Base-by-base conservation (phyloP, 1,140 invertebrate species). In the Homalodisca vitripennis region DNA sequence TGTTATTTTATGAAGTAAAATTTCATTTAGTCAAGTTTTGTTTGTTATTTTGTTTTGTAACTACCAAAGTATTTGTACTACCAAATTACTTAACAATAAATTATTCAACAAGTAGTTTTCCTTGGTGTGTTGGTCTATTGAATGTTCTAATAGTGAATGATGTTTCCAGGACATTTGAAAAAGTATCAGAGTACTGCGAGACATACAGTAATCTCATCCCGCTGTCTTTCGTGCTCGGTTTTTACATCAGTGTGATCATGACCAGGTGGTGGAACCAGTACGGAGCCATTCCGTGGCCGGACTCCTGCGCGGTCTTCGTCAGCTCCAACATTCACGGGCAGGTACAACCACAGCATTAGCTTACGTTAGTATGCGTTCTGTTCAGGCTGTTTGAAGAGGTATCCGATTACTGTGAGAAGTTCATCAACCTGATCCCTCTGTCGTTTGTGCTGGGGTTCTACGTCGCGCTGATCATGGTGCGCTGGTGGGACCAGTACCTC, bases 211-310 rank as follows among this genome's bases (percentile, higher is more conserved):
- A 88, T 73, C 83, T 93, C 30, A 94, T 94, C 75, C 92, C 92
- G 24, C 78, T 95, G 30, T 86, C 87, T 22, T 88, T 88, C 77
- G 86, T 90, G 20, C 81, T 90, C 64, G 80, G 80, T 22, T 82
- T 82, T 79, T 98, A 97, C 80, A 94, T 98, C 14, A 89, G 90
- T 14, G 88, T 97, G 57, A 93, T 98, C 20, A 94, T 97, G 82
- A 90, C 88, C 10, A 85, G 95, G 77, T 98, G 94, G 94, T 97
- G 94, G 94, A 89, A 86, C 79, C 94, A 97, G 78, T 97, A 94
- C 75, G 87, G 75, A 14, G 83, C 81, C 3, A 89, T 91, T 75
- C 91, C 91, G 22, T 92, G 90, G 88, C 91, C 91, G 0, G 91
- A 92, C 80, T 86, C 90, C 3, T 86, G 92, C 70, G 92, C 92